Base-by-base conservation (phyloP, 2,888 invertebrate species). In the Lithophane socia region DNA sequence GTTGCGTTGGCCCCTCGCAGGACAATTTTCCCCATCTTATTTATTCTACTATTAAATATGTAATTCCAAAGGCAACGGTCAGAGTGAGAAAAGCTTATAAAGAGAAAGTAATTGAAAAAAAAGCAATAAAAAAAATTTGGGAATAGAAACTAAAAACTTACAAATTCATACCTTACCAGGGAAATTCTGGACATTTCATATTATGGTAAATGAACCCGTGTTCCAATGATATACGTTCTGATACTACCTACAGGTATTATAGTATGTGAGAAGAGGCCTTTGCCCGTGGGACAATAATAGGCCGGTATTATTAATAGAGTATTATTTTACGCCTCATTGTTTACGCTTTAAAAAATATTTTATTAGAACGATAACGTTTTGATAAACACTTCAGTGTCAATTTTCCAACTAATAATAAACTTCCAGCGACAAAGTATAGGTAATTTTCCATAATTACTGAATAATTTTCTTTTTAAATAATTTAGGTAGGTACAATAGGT, bases 361-460 rank as follows among this genome's bases (percentile, higher is more conserved):
- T 49, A 16, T 29, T 21, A 8, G 8, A 44, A 24, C 9, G 60
- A 52, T 42, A 66, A 29, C 29, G 49, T 66, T 52, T 42, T 49
- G 66, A 65, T 49, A 58, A 65, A 65, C 49, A 24, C 18, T 58
- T 21, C 47, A 64, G 4, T 66, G 58, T 29, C 29, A 29, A 67
- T 60, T 60, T 42, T 29, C 44, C n/a, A 37, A 44, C 44, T 37
- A 63, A 75, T 16, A 49, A 73, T 58, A 24, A 58, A n/a, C 12
- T 1, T 65, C 18, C 49, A 60, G 29, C 21, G 16, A n/a, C n/a
- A n/a, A 29, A 52, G 16, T 37, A 18, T 10, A 12, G 7, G 13
- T 21, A 56, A 44, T 56, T 65, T 65, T 77, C 65, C 65, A 58
- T 77, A 49, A 47, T 67, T 44, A 47, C 16, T 18, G 3, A 44